phyloP scores from a whole-genome alignment of 1,140 invertebrate genomes.

The Drosophila persimilis region DNA sequence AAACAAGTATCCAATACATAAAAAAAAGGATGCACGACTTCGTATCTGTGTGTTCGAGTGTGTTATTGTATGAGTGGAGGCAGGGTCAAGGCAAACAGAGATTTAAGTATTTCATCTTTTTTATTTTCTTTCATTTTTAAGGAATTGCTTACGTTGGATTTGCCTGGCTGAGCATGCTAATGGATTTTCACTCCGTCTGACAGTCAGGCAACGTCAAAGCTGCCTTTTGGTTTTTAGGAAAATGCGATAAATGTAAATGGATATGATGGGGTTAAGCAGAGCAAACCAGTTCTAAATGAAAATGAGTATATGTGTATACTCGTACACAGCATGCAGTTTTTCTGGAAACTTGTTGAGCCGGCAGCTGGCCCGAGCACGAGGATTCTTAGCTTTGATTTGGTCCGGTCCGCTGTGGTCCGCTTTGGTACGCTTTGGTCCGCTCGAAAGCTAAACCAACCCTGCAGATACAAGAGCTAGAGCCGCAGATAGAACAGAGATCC shows the following conservation, averaged over 20 bases:
- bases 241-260: slow-evolving; percentile 65
- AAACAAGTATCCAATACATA: slow-evolving; percentile 72
- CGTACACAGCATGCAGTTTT: slow-evolving; percentile 40
- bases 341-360: slow-evolving; percentile 69
- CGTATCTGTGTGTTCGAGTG: slow-evolving; percentile 14
- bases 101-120: slow-evolving; percentile 51
- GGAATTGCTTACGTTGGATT: slow-evolving; percentile 70
- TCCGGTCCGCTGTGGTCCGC: slow-evolving; percentile 27
- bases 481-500: too few species aligned
- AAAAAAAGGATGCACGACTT: slow-evolving; percentile 53
- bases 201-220: slow-evolving; percentile 29
- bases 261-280: slow-evolving; percentile 61
- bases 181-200: slow-evolving; percentile 48
- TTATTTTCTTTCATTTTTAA: slow-evolving; percentile 22
- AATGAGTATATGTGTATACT: slow-evolving; percentile 16
- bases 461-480: slow-evolving; percentile 14
- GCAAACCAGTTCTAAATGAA: slow-evolving; percentile 70
- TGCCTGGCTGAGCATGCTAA: slow-evolving; percentile 70
- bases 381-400: slow-evolving; percentile 63
- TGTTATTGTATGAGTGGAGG: slow-evolving; percentile 22
- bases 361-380: slow-evolving; percentile 37
- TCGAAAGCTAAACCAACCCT: slow-evolving; percentile 55
- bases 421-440: background rate
- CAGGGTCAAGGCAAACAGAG: slow-evolving; percentile 74
- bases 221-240: slow-evolving; percentile 34